Conservation (phyloP, 2,888 invertebrate genomes). For the Seira musarum region DNA sequence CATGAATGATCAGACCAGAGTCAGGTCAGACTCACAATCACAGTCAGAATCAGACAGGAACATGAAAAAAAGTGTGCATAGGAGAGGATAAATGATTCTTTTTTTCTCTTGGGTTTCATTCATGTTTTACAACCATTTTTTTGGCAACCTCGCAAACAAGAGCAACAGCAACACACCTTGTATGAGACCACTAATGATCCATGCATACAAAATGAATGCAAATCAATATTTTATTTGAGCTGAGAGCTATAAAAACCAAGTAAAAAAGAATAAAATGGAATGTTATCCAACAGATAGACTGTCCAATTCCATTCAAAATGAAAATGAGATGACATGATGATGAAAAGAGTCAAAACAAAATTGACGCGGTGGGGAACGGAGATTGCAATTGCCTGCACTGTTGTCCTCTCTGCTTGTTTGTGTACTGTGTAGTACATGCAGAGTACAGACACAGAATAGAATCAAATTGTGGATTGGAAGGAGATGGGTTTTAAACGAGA, state of each 20-base stretch:
- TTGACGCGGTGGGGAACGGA: background rate
- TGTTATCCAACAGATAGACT: background rate
- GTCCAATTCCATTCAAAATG: background rate
- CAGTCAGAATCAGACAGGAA: too few relatives aligned
- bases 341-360: background rate
- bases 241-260: background rate
- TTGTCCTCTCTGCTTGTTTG: too few relatives aligned
- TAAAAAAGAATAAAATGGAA: background rate
- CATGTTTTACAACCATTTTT: background rate
- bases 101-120: background rate
- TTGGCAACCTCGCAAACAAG: background rate
- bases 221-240: background rate
- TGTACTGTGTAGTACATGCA: too few relatives aligned
- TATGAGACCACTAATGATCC: background rate
- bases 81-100: background rate
- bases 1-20: constrained; percentile 16
- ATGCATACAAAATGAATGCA: background rate
- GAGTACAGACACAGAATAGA: too few relatives aligned
- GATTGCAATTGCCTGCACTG: too few relatives aligned
- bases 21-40: too few relatives aligned
- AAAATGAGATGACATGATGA: background rate
- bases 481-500: too few relatives aligned
- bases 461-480: background rate
- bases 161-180: too few relatives aligned
- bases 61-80: background rate